These are phyloP conservation scores for Palythoa heliodiscus DNA, from an alignment of 92 coral and sea anemone genomes.

Conservation along the genomic window DNA sequence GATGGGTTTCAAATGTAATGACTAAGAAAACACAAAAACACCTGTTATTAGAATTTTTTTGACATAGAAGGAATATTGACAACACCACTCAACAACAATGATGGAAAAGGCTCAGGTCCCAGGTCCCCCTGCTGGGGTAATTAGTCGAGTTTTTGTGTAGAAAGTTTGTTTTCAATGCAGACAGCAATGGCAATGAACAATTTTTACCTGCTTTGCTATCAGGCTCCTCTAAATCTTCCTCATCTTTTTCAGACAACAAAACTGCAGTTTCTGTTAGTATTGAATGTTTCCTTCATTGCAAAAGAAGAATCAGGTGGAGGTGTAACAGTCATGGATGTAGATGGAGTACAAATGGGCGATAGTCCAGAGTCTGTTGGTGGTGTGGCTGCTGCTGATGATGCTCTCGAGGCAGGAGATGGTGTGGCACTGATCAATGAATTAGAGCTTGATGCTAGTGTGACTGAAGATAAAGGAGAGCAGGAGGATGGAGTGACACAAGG, in stretches of 20 bases:
- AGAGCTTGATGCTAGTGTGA: constrained; percentile 26
- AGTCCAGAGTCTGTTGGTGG: constrained; percentile 21
- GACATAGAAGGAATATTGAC: not conserved
- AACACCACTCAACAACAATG: constrained; percentile 1
- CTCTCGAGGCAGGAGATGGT: constrained; percentile 25
- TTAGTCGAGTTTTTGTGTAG: not conserved
- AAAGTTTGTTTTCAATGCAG: constrained; percentile 23
- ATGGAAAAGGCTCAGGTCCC: not conserved
- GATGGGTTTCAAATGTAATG: not conserved
- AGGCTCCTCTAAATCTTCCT: constrained; percentile 32
- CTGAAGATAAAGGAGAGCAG: constrained; percentile 21
- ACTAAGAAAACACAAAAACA: not conserved
- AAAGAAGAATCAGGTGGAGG: constrained; percentile 25
- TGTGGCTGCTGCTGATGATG: constrained; percentile 11
- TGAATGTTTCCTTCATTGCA: constrained; percentile 19
- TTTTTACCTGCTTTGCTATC: constrained; percentile 38
- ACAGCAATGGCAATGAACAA: constrained; percentile 17
- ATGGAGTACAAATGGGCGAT: constrained; percentile 24
- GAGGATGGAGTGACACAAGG: constrained; percentile 17
- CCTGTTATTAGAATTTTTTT: constrained; percentile 10
- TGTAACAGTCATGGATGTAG: constrained; percentile 23
- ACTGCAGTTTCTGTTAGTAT: constrained; percentile 11
- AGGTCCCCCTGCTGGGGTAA: not conserved
- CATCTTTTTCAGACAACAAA: constrained; percentile 25
- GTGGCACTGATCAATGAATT: constrained; percentile 17